These are phyloP conservation scores for Sarotherodon lohbergeri DNA, from an alignment of 2,113 vertebrate genomes.

Conservation along the genomic window DNA sequence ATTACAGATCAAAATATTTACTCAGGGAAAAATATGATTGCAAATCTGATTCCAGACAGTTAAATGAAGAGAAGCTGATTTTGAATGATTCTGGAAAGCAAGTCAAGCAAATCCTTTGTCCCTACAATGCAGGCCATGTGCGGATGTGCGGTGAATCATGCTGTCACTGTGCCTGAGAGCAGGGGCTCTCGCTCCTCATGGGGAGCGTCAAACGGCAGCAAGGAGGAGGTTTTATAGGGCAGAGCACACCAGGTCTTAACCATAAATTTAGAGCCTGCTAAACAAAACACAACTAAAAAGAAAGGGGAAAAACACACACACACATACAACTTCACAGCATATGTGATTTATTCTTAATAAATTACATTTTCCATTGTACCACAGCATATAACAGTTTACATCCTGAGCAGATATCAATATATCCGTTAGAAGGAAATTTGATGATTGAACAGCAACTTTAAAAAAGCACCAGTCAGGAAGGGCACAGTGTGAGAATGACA, in stretches of 20 bases:
- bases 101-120: background rate
- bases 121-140: background rate
- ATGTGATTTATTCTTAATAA: slow-evolving; percentile 25
- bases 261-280: background rate
- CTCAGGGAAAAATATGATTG: background rate
- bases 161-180: background rate
- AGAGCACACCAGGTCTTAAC: background rate
- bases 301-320: background rate
- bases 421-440: background rate
- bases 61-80: background rate
- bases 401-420: slow-evolving; percentile 20
- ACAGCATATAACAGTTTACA: background rate
- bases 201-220: background rate
- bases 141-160: background rate
- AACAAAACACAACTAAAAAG: background rate
- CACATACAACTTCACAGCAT: background rate
- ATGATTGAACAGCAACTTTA: background rate
- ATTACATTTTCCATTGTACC: background rate
- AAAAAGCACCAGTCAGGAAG: slow-evolving; percentile 29
- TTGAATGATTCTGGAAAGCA: background rate
- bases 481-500: background rate
- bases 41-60: background rate
- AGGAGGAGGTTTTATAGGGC: background rate
- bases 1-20: background rate
- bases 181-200: background rate